These are phyloP conservation scores for Chloroclysta siterata DNA, from an alignment of 2,888 invertebrate genomes.

Conservation along the genomic window DNA sequence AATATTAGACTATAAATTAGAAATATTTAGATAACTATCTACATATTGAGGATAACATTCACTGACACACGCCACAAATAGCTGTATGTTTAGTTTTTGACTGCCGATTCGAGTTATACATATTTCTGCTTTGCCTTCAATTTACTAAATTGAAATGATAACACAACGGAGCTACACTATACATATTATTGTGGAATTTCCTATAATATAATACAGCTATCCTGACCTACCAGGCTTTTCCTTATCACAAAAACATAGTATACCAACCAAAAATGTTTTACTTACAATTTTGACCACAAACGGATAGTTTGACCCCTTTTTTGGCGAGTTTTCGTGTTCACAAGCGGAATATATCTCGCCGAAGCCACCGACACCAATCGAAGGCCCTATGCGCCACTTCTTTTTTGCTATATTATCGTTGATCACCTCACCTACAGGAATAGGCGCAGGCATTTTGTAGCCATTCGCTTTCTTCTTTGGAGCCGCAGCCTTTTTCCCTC, in stretches of 20 bases:
- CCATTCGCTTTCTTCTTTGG: constrained; percentile 76
- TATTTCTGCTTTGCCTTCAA: too few species aligned
- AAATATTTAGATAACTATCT: too few species aligned
- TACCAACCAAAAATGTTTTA: neutral
- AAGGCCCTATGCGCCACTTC: constrained; percentile 93
- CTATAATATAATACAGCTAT: neutral
- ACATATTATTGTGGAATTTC: too few species aligned
- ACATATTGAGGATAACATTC: too few species aligned
- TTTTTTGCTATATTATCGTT: constrained; percentile 89
- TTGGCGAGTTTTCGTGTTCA: constrained; percentile 81
- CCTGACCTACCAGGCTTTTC: neutral
- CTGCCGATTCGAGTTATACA: too few species aligned
- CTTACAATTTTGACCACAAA: constrained; percentile 93
- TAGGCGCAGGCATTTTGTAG: constrained; percentile 87
- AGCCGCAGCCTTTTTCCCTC: constrained; percentile 67
- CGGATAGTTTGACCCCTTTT: constrained; percentile 83
- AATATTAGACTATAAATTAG: neutral
- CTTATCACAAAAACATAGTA: neutral
- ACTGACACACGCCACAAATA: too few species aligned
- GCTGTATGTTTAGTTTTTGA: too few species aligned
- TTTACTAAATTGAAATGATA: too few species aligned
- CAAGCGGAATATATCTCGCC: constrained; percentile 96
- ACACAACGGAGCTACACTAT: too few species aligned
- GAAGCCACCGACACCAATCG: constrained; percentile 96
- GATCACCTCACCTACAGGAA: constrained; percentile 91